Evolutionary conservation across 1,140 invertebrate species (phyloP).

Genomic region (Mercenaria mercenaria): DNA sequence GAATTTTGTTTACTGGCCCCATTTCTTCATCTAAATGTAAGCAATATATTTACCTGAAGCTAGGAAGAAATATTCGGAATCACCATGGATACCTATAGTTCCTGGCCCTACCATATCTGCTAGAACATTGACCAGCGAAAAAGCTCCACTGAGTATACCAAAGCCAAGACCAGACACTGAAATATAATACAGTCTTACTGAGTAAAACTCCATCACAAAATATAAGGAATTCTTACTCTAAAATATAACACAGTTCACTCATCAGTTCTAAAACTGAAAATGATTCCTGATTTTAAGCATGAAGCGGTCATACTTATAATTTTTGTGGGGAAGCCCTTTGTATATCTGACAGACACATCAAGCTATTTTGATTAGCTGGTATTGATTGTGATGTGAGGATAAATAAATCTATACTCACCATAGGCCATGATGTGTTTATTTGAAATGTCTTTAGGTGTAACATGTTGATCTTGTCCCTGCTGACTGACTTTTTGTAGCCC

Average conservation of each 20-base stretch:
- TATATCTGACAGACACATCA: no score
- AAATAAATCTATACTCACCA: no score
- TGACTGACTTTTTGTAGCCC: slow-evolving; percentile 83
- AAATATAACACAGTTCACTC: background rate
- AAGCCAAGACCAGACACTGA: slow-evolving; percentile 96
- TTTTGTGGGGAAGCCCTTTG: no score
- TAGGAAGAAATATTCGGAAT: slow-evolving; percentile 94
- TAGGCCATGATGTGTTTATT: slow-evolving; percentile 97
- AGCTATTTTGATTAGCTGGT: no score
- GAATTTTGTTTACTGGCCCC: no score
- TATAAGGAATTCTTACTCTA: background rate
- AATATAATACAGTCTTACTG: no score
- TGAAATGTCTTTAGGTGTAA: slow-evolving; percentile 87
- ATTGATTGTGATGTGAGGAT: no score
- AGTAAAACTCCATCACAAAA: no score
- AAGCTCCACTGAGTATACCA: slow-evolving; percentile 97
- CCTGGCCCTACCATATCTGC: slow-evolving; percentile 97
- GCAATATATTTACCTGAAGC: slow-evolving; percentile 91
- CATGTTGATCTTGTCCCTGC: slow-evolving; percentile 74
- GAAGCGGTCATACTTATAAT: no score
- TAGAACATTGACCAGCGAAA: slow-evolving; percentile 96
- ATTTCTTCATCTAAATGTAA: no score
- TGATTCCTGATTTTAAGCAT: no score
- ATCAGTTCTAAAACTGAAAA: background rate
- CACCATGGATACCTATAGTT: slow-evolving; percentile 94